Base-by-base conservation (phyloP, 2,888 invertebrate genomes). In the Xestia c-nigrum region DNA sequence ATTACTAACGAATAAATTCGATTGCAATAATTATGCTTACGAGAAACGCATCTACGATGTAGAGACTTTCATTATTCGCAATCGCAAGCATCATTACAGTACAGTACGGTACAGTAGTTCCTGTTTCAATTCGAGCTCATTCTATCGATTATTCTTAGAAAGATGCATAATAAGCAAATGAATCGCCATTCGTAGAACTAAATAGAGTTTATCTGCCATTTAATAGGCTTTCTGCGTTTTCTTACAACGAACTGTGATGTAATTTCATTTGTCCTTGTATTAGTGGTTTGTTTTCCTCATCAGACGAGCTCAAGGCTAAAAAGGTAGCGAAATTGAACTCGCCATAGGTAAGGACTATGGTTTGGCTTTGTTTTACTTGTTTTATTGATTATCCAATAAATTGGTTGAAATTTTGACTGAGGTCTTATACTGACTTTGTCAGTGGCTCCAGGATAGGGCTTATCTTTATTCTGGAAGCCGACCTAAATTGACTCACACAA, bases 131-230 rank as follows among this genome's bases (percentile, higher is more conserved):
- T n/a, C 64, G 14, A 47, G 47, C 14, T 74, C 24, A 12, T 21
- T 52, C n/a, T 74, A 81, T 67, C n/a, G 66, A 63, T 63, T 52
- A 14, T 80, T 77, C 59, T 12, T 14, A 38, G 55, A 77, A 77
- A 43, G 14, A 16, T 52, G 5, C 63, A n/a, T 38, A 3, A 31
- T n/a, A 7, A 47, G 47, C 52, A n/a, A 31, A 31, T 57, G 43
- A 43, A 43, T 59, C 0, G n/a, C 31, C 12, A 50, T 82, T 68
- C 14, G 21, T 52, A n/a, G 3, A 16, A 57, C 0, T 24, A 7
- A 24, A 3, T 50, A n/a, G 12, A 63, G 43, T 24, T 50, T 12
- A 46, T 52, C 16, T n/a, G 52, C 14, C 24, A 50, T 40, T 43
- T 50, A 68, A 57, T 76, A 46, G 55, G 64, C 24, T 82, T 68